phyloP scores from a whole-genome alignment of 2,113 vertebrate genomes.

The Bambusicola thoracicus region DNA sequence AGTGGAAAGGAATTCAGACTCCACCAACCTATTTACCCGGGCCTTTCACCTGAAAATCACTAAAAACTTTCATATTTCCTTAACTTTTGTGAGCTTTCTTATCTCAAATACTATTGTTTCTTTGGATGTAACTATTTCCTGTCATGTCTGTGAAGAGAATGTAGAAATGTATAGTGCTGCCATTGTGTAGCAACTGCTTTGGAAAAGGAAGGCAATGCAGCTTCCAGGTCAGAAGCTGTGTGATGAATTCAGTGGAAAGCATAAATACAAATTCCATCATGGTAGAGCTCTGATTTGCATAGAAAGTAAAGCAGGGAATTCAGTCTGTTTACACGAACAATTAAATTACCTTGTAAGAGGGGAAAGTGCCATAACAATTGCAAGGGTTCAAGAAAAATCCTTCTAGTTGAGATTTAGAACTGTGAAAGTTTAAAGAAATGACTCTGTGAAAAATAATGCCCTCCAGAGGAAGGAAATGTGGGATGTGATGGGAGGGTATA shows the following conservation, averaged over 20 bases:
- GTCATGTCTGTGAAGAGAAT: background rate
- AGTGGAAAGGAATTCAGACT: background rate
- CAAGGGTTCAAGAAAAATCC: background rate
- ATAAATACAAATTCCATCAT: background rate
- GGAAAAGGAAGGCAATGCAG: background rate
- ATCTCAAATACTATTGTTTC: background rate
- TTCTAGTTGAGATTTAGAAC: background rate
- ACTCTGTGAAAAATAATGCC: background rate
- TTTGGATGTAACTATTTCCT: background rate
- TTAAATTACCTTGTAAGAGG: background rate
- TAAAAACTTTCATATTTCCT: background rate
- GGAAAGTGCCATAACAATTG: background rate
- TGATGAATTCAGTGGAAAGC: background rate
- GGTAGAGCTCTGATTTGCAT: background rate
- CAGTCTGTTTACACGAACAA: background rate
- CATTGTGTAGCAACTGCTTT: background rate
- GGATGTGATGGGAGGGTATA: background rate
- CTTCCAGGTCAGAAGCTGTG: background rate
- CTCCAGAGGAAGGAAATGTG: background rate
- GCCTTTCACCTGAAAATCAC: background rate
- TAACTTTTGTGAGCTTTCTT: background rate
- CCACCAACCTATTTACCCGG: fast-evolving
- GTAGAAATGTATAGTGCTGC: background rate
- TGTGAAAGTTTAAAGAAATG: fast-evolving
- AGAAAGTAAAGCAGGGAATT: background rate